phyloP scores from a whole-genome alignment of 92 coral and sea anemone genomes.

The Paramuricea clavata region DNA sequence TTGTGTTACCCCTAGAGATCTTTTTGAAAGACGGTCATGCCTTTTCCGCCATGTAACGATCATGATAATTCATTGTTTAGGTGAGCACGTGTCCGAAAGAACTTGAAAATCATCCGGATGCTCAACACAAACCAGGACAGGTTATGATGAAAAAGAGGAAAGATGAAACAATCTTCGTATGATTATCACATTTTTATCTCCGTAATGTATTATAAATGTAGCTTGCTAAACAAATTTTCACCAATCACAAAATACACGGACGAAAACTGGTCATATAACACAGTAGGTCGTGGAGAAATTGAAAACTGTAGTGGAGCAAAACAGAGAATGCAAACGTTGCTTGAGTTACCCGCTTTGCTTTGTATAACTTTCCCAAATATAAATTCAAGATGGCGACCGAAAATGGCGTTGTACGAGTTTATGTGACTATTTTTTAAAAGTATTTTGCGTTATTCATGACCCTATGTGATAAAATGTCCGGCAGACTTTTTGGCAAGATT shows the following conservation, averaged over 20 bases:
- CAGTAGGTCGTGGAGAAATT: background rate
- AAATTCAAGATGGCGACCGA: too few relatives aligned
- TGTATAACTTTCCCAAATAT: too few relatives aligned
- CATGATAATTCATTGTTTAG: conserved; percentile 43
- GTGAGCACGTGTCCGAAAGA: conserved; percentile 92
- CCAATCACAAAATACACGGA: background rate
- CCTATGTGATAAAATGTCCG: too few relatives aligned
- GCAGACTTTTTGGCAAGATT: too few relatives aligned
- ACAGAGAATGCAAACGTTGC: too few relatives aligned
- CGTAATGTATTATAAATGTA: background rate
- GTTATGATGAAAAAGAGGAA: conserved; percentile 97
- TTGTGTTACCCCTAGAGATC: too few relatives aligned
- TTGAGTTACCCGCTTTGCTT: too few relatives aligned
- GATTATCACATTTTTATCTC: background rate
- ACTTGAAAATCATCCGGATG: conserved; percentile 94
- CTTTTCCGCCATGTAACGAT: too few relatives aligned
- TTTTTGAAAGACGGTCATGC: too few relatives aligned
- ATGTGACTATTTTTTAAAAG: too few relatives aligned
- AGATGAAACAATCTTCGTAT: conserved; percentile 97
- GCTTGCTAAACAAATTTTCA: background rate
- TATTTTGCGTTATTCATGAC: too few relatives aligned
- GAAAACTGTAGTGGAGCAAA: background rate
- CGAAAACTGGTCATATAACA: background rate
- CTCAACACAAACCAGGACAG: conserved; percentile 98
- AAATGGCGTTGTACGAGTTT: too few relatives aligned